Conservation (phyloP, 1,140 invertebrate species). For the Ips nitidus region DNA sequence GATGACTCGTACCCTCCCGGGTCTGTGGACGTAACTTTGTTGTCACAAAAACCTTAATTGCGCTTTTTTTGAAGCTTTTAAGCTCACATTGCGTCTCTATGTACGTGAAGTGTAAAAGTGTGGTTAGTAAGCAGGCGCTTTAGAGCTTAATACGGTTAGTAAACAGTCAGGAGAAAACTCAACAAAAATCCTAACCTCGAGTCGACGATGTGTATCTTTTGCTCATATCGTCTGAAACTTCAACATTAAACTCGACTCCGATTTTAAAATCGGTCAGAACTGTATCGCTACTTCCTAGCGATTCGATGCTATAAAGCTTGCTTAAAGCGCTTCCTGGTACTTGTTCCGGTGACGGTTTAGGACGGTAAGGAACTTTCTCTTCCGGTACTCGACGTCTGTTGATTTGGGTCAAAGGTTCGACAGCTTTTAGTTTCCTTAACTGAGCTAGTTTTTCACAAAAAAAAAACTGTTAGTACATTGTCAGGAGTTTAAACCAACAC, state of each 20-base stretch:
- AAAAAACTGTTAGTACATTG: background rate
- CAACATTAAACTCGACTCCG: conserved; percentile 46
- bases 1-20: conserved; percentile 44
- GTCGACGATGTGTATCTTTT: conserved; percentile 44
- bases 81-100: background rate
- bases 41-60: background rate
- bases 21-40: conserved; percentile 41
- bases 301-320: conserved; percentile 43
- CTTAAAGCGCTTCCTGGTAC: conserved; percentile 41
- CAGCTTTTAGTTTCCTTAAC: conserved; percentile 35
- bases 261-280: conserved; percentile 42
- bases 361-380: conserved; percentile 37
- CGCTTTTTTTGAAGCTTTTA: background rate
- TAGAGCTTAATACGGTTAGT: too few relatives aligned
- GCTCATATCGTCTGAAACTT: conserved; percentile 48
- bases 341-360: conserved; percentile 34
- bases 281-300: conserved; percentile 32
- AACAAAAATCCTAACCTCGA: conserved; percentile 40
- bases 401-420: conserved; percentile 40
- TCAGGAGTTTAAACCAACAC: too few relatives aligned
- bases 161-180: too few relatives aligned
- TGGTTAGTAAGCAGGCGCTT: too few relatives aligned
- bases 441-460: background rate
- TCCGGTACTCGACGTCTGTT: conserved; percentile 39
- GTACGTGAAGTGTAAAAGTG: too few relatives aligned